Evolutionary conservation across 2,113 vertebrate genomes (phyloP).

Genomic region (Lophochroa leadbeateri): DNA sequence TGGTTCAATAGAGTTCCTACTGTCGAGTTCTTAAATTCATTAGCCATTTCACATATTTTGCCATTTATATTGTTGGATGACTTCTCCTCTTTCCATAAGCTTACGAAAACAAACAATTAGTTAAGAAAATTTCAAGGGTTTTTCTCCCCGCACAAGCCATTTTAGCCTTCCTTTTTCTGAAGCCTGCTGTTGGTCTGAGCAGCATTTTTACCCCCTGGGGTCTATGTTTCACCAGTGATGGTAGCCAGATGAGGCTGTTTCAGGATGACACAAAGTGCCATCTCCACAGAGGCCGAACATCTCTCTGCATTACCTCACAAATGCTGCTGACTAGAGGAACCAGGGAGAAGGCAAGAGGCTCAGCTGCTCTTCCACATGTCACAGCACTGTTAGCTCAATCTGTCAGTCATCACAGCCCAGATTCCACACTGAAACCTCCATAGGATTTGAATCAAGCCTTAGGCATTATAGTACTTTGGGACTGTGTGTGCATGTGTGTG

Average conservation of each 20-base stretch:
- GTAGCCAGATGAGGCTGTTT: constrained; percentile 24
- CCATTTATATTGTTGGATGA: not conserved
- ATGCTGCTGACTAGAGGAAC: not conserved
- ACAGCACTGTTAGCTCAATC: not conserved
- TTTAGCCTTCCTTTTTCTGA: not conserved
- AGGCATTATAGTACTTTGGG: not conserved
- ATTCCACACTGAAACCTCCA: not conserved
- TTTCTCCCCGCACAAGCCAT: not conserved
- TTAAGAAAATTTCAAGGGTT: constrained; percentile 22
- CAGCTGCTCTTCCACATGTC: not conserved
- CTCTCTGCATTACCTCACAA: not conserved
- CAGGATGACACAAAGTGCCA: not conserved
- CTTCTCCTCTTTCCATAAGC: not conserved
- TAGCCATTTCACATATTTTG: not conserved
- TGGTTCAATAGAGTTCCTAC: not conserved
- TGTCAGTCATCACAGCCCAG: not conserved
- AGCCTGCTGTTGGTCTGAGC: not conserved
- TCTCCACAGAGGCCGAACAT: not conserved
- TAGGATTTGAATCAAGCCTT: not conserved
- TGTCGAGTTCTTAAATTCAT: not conserved
- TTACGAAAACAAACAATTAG: constrained; percentile 33
- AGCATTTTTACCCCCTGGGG: not conserved
- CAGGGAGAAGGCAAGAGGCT: not conserved
- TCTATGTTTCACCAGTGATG: constrained; percentile 2
- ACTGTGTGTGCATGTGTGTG: not conserved